Evolutionary conservation across 2,888 invertebrate genomes (phyloP).

Genomic region (Stenoptilia bipunctidactyla): DNA sequence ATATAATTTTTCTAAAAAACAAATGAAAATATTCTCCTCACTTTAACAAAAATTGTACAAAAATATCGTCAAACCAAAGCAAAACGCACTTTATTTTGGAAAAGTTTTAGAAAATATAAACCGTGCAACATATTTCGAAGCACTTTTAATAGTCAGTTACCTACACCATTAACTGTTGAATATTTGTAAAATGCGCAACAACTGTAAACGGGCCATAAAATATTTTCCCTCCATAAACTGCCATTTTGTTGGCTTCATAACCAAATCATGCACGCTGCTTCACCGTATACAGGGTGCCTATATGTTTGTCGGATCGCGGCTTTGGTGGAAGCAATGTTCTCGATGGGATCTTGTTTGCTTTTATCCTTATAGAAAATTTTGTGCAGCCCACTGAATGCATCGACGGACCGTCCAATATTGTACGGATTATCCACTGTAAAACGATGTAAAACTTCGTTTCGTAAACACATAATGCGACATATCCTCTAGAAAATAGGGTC

Average conservation of each 20-base stretch:
- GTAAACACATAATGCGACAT: slow-evolving; percentile 29
- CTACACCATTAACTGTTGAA: too few relatives aligned
- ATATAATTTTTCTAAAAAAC: too few relatives aligned
- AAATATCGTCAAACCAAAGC: too few relatives aligned
- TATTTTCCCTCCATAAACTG: slow-evolving; percentile 1
- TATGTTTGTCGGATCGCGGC: background rate
- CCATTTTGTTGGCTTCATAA: background rate
- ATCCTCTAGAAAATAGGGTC: slow-evolving; percentile 23
- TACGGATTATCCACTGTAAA: slow-evolving; percentile 57
- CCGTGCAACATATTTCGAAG: too few relatives aligned
- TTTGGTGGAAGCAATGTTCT: slow-evolving; percentile 33
- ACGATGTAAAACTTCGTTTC: slow-evolving; percentile 41
- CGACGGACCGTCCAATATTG: slow-evolving; percentile 66
- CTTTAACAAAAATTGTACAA: too few relatives aligned
- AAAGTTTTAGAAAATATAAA: too few relatives aligned
- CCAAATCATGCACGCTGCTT: background rate
- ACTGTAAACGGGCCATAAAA: background rate
- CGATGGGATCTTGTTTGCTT: slow-evolving; percentile 69
- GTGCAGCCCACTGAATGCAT: slow-evolving; percentile 67
- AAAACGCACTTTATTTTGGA: too few relatives aligned
- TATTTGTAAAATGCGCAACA: too few relatives aligned
- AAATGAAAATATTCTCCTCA: too few relatives aligned
- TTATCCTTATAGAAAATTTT: slow-evolving; percentile 70
- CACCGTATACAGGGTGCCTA: background rate
- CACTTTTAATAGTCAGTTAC: too few relatives aligned